Evolutionary conservation across 2,113 vertebrate species (phyloP).

Genomic region (Oreochromis niloticus): DNA sequence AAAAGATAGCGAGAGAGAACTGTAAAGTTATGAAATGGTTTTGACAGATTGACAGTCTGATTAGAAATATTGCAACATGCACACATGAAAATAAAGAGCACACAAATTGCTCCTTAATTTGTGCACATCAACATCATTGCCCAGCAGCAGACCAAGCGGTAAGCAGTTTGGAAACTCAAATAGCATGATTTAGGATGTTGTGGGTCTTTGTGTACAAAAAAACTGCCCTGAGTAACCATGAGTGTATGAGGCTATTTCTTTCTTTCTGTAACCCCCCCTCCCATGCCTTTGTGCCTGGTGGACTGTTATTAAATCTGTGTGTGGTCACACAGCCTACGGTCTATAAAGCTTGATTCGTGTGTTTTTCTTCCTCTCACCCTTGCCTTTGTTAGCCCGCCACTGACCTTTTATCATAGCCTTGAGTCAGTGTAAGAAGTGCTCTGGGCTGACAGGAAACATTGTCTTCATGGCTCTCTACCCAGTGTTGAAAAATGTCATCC

Average conservation of each 20-base stretch:
- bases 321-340: slow-evolving; percentile 44
- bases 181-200: neutral
- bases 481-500: slow-evolving; percentile 36
- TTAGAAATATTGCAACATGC: neutral
- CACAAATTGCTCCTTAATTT: slow-evolving; percentile 1
- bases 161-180: neutral
- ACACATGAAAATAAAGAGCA: neutral
- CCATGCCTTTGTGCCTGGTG: slow-evolving; percentile 32
- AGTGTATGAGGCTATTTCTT: neutral
- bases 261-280: neutral
- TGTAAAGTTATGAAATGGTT: neutral
- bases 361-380: slow-evolving; percentile 41
- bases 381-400: slow-evolving; percentile 38
- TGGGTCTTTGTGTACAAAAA: neutral
- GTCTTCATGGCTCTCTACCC: slow-evolving; percentile 14
- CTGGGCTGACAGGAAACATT: slow-evolving; percentile 33
- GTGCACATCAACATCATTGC: neutral
- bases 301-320: slow-evolving; percentile 52
- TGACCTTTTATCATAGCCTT: slow-evolving; percentile 57
- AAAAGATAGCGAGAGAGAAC: neutral
- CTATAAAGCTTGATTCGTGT: neutral
- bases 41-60: neutral
- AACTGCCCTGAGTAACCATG: neutral
- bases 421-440: slow-evolving; percentile 39
- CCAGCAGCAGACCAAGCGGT: neutral